Base-by-base conservation (phyloP, 2,888 invertebrate species). In the Latheticus oryzae region DNA sequence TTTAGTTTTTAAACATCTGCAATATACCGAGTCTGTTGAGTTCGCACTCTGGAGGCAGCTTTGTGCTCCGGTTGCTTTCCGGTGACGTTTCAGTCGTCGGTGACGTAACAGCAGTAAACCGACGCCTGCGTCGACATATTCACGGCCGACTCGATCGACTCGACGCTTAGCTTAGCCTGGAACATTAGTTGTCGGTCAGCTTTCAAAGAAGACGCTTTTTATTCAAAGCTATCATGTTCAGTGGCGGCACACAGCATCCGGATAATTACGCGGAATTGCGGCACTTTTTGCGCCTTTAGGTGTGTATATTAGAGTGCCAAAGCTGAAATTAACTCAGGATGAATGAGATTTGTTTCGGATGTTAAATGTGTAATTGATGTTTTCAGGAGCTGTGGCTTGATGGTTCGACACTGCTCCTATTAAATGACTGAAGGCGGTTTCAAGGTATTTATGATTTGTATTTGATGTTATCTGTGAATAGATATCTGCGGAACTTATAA, bases 101-200 rank as follows among this genome's bases (percentile, higher is more conserved):
- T 72, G 71, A 73, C 73, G 73, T 73, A 70, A 68, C 63, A 48
- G 62, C 58, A 61, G 64, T 37, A 50, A 40, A 65, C 61, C 52
- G 68, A 71, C 72, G 73, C 72, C 68, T 70, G 71, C 72, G 71
- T 70, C 63, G 47, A 64, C 63, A 68, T 65, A 67, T 72, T 73
- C 74, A 73, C 74, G 74, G 73, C 65, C 73, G 72, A 67, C 68
- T 58, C 72, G 71, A 74, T 74, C 74, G 74, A 74, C 73, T 71
- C 67, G 68, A 57, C 66, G 67, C 70, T 65, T 55, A 67, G 70
- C 66, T 68, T 58, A 65, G 65, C 66, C 67, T 71, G 71, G 69
- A 68, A 70, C 65, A 68, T 70, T 70, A 72, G 73, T 72, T 62
- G 51, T 60, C 60, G 64, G 60, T 53, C 38, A 47, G 60, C 57